Evolutionary conservation across 1,140 invertebrate genomes (phyloP), one percentile per base, ranked within the genome.

Genomic region (Hesperophylax magnus): DNA sequence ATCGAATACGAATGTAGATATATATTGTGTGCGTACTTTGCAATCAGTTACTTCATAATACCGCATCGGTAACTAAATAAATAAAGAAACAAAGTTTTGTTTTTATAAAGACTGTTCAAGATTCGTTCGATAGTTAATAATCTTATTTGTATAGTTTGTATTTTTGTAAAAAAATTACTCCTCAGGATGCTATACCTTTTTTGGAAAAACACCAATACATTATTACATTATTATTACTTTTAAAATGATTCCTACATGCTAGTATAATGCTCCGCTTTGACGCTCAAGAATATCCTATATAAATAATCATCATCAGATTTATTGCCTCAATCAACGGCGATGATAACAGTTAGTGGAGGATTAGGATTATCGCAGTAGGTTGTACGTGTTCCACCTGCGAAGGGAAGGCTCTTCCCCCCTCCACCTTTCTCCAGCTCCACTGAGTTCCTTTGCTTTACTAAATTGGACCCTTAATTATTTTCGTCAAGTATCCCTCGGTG

Each of bases 391-490:
- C 39, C 15, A 61, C 75, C 75, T 65, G 75, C 24, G 75, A 47
- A n/a, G 75, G 58, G 60, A n/a, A 27, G 4, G 3, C 24, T 34
- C 58, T 31, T 53, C 27, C 34, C 34, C 75, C 52, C 74, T 1
- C 8, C n/a, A 53, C 58, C 47, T 56, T 27, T 56, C n/a, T 31
- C 72, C 39, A 22, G 20, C n/a, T 75, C 52, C 22, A 39, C 60
- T 39, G 53, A 79, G 81, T 77, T 72, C 78, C 78, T 83, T 83
- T 76, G 76, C 75, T 78, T 56, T 79, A 77, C 79, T 79, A 83
- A 83, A 83, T 84, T 84, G 82, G 80, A 67, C 80, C 82, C 80
- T 84, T 84, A 84, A 84, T 84, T 84, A 84, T 84, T 84, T 84
- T 84, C 82, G 82, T 84, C 82, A 81, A 84, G 78, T 84, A 77